Base-by-base conservation (phyloP, 2,888 invertebrate species). In the Folsomia manolachei region DNA sequence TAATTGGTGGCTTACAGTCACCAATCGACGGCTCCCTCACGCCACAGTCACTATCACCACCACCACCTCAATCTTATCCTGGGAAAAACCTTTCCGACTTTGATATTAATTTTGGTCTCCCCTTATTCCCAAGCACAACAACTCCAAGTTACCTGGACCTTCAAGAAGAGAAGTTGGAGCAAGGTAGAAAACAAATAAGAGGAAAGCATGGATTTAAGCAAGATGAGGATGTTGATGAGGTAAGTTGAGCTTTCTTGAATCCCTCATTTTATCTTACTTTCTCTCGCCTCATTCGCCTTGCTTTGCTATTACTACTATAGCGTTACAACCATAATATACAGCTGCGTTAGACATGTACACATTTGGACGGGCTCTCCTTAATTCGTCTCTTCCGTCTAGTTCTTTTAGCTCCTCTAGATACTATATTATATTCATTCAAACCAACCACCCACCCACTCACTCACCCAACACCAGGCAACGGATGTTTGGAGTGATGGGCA, bases 91-190 rank as follows among this genome's bases (percentile, higher is more conserved):
- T 88, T 89, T 39, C 39, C 4, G 39, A 39, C 7, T 39, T 90
- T 89, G 78, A 85, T 80, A 89, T 91, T 78, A 92, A 93, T 85
- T 92, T 90, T 86, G 92, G 91, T 82, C 88, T 94, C 82, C 94
- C 95, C 63, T 94, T 94, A 80, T 95, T 94, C 64, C 93, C 94
- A 69, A 92, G 93, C 26, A 39, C 39, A 39, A 39, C 39, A 39
- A 39, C 39, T 4, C 39, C 39, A 39, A 39, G 39, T 51, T 94
- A 94, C 85, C 86, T 95, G 84, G 93, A 92, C 83, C 89, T 92
- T 70, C 76, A 77, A 27, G 71, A 72, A 61, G 39, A 39, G 39
- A 11, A 64, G 18, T 27, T 25, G 64, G 27, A 27, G 21, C 74
- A 74, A 70, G 74, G 69, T 26, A 69, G 69, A 63, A 73, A 72